Evolutionary conservation across 2,888 invertebrate genomes (phyloP).

Genomic region (Lycophotia porphyrea): DNA sequence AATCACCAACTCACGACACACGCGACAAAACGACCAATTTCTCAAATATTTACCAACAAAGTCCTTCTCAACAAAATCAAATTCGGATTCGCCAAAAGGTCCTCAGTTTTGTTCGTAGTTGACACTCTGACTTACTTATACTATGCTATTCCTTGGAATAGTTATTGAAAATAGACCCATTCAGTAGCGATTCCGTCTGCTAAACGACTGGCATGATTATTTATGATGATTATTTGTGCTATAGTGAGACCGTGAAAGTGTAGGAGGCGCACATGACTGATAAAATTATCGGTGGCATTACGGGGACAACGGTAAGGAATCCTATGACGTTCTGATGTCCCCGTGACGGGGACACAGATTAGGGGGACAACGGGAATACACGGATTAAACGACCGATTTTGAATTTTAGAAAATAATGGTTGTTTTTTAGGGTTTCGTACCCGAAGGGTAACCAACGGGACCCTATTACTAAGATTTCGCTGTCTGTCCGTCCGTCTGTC

Average conservation of each 20-base stretch:
- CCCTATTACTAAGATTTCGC: no score
- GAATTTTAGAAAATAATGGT: background rate
- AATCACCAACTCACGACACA: no score
- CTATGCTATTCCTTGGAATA: constrained; percentile 43
- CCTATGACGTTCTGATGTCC: no score
- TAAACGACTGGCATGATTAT: constrained; percentile 49
- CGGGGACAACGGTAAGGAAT: no score
- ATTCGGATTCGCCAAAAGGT: background rate
- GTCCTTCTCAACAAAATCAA: background rate
- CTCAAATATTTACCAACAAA: background rate
- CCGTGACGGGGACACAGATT: no score
- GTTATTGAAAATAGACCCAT: constrained; percentile 51
- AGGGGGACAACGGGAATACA: no score
- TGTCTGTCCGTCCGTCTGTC: no score
- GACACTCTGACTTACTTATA: constrained; percentile 6
- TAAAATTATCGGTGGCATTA: background rate
- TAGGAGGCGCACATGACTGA: constrained; percentile 12
- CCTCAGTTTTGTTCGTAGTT: constrained; percentile 14
- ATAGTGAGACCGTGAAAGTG: constrained; percentile 4
- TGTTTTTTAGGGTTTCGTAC: no score
- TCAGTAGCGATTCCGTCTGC: constrained; percentile 38
- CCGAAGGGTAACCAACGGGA: no score
- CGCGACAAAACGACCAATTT: no score
- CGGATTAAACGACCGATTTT: background rate
- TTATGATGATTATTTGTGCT: constrained; percentile 47